Conservation (phyloP, 1,140 invertebrate species). For the Thalassaphorura encarpata region DNA sequence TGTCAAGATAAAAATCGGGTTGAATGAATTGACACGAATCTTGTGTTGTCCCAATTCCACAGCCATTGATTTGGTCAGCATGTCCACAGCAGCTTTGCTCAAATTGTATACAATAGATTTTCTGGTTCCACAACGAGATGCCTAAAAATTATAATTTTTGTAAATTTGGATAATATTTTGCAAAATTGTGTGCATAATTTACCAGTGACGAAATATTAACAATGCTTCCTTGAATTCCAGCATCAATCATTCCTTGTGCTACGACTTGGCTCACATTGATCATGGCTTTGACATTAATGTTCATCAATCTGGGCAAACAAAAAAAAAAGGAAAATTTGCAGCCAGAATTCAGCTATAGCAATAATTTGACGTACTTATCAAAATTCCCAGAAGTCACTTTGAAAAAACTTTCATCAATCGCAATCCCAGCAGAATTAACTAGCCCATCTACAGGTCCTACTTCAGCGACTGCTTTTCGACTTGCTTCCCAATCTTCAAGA, state of each 20-base stretch:
- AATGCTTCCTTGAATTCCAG: constrained; percentile 10
- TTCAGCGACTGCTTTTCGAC: constrained; percentile 23
- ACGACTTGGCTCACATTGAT: constrained; percentile 22
- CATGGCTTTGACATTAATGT: constrained; percentile 19
- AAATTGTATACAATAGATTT: not conserved
- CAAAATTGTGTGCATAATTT: not conserved
- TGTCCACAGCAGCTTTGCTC: constrained; percentile 6
- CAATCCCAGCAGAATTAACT: constrained; percentile 32
- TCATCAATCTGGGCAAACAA: constrained; percentile 9
- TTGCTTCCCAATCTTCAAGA: constrained; percentile 26
- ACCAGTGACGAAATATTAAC: constrained; percentile 23
- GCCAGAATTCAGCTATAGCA: not conserved
- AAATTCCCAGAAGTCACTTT: constrained; percentile 26
- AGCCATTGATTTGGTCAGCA: constrained; percentile 16
- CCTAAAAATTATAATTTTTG: not conserved
- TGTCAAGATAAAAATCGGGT: constrained; percentile 3
- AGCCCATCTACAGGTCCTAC: constrained; percentile 23
- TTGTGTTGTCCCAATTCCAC: constrained; percentile 8
- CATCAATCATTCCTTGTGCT: constrained; percentile 17
- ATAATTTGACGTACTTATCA: constrained; percentile 17
- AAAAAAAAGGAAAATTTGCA: not conserved
- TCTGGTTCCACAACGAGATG: not conserved
- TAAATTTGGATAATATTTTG: not conserved
- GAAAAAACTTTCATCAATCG: constrained; percentile 18
- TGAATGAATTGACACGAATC: constrained; percentile 11